phyloP scores from a whole-genome alignment of 2,113 vertebrate species.

The Vicugna pacos region DNA sequence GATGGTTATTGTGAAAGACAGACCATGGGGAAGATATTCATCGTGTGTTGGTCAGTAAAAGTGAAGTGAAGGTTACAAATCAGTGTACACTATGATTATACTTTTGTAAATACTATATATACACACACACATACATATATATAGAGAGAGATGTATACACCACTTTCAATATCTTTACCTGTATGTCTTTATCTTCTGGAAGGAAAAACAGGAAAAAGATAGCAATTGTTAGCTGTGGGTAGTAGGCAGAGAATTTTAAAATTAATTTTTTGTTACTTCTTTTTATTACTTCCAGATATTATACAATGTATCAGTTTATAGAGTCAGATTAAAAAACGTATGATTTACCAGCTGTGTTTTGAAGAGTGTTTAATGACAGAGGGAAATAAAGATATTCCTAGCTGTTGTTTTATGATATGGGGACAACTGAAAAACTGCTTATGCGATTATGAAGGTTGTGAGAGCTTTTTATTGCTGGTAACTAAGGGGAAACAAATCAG shows the following conservation, averaged over 20 bases:
- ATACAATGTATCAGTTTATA: neutral
- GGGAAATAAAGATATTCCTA: neutral
- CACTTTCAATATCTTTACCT: neutral
- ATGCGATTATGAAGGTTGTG: neutral
- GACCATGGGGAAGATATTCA: neutral
- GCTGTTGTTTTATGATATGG: neutral
- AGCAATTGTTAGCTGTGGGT: neutral
- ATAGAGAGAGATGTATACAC: neutral
- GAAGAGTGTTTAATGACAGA: neutral
- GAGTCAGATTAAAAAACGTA: neutral
- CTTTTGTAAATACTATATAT: neutral
- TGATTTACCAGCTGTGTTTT: neutral
- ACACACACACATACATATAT: neutral
- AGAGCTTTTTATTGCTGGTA: neutral
- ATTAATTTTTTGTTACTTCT: conserved; percentile 13
- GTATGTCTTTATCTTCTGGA: neutral
- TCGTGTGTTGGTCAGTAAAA: neutral
- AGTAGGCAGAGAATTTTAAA: neutral
- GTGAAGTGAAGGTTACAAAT: neutral
- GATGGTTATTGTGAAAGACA: neutral
- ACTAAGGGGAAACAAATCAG: neutral
- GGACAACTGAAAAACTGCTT: neutral
- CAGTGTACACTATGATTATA: neutral
- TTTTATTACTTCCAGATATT: neutral
- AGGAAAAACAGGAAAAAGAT: neutral